Base-by-base conservation (phyloP, 2,113 vertebrate species). In the Nanger granti region DNA sequence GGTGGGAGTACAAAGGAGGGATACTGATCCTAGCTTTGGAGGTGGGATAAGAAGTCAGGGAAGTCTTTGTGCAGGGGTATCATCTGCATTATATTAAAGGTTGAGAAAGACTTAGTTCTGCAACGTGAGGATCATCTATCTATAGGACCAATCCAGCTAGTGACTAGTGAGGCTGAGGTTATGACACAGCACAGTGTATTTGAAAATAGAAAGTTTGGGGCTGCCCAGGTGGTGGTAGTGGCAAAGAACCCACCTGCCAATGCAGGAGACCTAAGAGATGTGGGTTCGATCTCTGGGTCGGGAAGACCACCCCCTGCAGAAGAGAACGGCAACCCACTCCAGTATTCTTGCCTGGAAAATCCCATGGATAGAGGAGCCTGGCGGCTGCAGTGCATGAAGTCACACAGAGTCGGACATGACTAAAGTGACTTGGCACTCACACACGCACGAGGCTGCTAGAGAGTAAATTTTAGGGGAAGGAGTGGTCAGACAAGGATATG, bases 351-450 rank as follows among this genome's bases (percentile, higher is more conserved):
- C 66, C 20, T 24, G n/a, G 66, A 73, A 69, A 73, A 12, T 73
- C 66, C n/a, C 66, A 73, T 37, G 66, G 66, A 37, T 37, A 37
- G 66, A 37, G 20, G 10, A 73, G 66, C 9, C n/a, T 37, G 66
- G 18, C 0, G n/a, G n/a, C n/a, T 37, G n/a, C n/a, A 37, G 66
- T 11, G n/a, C 18, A 37, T 73, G 18, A 10, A 0, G 9, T 37
- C n/a, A 1, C n/a, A 73, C n/a, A 73, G 66, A 37, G 66, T 73
- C 18, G 0, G 66, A 37, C n/a, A 11, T 20, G 18, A 73, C 66
- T 73, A 22, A 73, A 73, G 66, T 1, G 9, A 73, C n/a, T 73
- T 73, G 11, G n/a, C 69, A 41, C 20, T 73, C 69, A 73, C 69
- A 12, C 69, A 73, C 0, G 0, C 69, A 24, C 5, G 2, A 9